phyloP scores from a whole-genome alignment of 2,797 vertebrate genomes.

The Danionella dracula region DNA sequence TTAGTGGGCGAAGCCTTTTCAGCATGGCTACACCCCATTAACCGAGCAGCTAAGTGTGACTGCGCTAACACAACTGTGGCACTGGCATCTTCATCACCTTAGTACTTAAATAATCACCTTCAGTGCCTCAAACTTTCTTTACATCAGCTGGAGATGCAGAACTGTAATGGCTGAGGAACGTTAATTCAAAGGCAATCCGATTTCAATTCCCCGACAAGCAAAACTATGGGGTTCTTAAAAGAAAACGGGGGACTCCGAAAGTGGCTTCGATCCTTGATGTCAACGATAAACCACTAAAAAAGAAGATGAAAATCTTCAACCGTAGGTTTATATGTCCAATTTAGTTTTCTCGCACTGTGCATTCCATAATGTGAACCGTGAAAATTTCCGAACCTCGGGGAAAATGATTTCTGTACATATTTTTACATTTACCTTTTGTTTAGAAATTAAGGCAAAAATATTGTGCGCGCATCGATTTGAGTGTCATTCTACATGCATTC shows the following conservation, averaged over 20 bases:
- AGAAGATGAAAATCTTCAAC: conserved; percentile 11
- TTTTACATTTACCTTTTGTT: conserved; percentile 48
- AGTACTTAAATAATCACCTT: conserved; percentile 9
- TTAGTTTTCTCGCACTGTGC: conserved; percentile 70
- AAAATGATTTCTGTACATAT: conserved; percentile 46
- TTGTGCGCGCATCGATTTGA: neutral
- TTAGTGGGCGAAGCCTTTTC: conserved; percentile 21
- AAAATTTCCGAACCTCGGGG: conserved; percentile 68
- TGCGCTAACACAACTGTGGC: neutral
- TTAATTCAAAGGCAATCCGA: neutral
- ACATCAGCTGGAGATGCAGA: neutral
- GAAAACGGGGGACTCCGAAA: conserved; percentile 11
- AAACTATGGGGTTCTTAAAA: neutral
- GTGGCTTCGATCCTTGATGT: conserved; percentile 35
- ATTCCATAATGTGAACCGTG: conserved; percentile 79
- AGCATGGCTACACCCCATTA: conserved; percentile 2
- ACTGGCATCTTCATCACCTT: conserved; percentile 14
- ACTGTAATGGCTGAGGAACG: neutral
- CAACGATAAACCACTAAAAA: conserved; percentile 52
- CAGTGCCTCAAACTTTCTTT: conserved; percentile 7
- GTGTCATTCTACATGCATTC: neutral
- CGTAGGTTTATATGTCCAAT: conserved; percentile 32
- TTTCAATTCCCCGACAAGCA: neutral
- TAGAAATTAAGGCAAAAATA: neutral
- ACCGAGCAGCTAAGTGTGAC: conserved; percentile 10